Base-by-base conservation (phyloP, 2,113 vertebrate species). In the Hippocampus guttulatus region DNA sequence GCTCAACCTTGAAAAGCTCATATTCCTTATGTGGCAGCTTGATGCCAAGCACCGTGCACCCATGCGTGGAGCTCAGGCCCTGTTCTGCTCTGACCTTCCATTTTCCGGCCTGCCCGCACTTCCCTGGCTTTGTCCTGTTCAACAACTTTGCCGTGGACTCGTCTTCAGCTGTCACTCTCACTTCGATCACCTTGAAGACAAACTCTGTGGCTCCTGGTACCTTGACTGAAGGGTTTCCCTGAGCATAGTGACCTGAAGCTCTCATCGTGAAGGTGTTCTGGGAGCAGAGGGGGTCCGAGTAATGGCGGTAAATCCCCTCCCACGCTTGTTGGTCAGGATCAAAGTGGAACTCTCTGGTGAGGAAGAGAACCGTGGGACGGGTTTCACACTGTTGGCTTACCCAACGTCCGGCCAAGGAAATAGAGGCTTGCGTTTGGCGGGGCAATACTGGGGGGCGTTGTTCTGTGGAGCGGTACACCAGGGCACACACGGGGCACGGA, bases 11-110 rank as follows among this genome's bases (percentile, higher is more conserved):
- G 89, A 98, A 93, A 6, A 97, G 93, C 80, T 98, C 95, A 0
- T 94, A 96, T 84, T 98, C 96, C 0, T 92, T 93, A 73, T 98
- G 96, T 0, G 95, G 95, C 75, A 98, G 92, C 67, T 78, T 87
- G 87, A 97, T 93, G 41, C 95, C 95, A 88, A 98, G 71, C 0
- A 92, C 88, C 0, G 83, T 63, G 27, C 96, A 98, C 0, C 95
- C 95, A 0, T 92, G 89, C 0, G 96, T 97, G 67, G 87, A 74
- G 0, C 94, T 96, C 69, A 97, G 82, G 14, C 96, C 95, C 81
- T 93, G 92, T 85, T 95, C 95, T 38, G 82, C 62, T 0, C 94
- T 93, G 0, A 90, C 27, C 0, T 81, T 71, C 96, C 96, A 97
- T 30, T 73, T 71, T 14, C 92, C 90, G 0, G 83, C 67, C 18